Conservation (phyloP, 1,140 invertebrate species). For the Arctopsyche grandis region DNA sequence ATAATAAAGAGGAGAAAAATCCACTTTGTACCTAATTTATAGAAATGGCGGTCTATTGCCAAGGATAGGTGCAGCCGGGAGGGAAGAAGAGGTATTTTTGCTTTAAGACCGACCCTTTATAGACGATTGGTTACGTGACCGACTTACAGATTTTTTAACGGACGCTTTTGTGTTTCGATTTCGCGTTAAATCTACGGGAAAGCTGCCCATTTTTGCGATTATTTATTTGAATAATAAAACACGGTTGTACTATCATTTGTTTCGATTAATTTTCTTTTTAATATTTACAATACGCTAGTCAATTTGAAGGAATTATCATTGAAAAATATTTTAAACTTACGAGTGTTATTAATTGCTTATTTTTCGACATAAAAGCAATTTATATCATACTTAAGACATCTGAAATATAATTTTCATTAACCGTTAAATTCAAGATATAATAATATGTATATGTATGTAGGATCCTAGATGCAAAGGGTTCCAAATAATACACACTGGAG, state of each 20-base stretch:
- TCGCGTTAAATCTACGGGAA: slow-evolving; percentile 14
- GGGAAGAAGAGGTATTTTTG: slow-evolving; percentile 40
- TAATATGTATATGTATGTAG: no score
- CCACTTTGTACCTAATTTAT: slow-evolving; percentile 43
- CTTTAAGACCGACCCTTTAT: slow-evolving; percentile 37
- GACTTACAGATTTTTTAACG: slow-evolving; percentile 39
- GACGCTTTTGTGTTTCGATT: slow-evolving; percentile 32
- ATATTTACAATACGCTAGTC: no score
- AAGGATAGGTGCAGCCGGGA: background rate
- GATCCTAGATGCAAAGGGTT: no score
- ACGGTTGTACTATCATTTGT: background rate
- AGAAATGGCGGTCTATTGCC: slow-evolving; percentile 18
- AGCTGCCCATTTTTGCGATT: background rate
- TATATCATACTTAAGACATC: no score
- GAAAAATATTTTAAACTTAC: no score
- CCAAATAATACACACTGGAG: no score
- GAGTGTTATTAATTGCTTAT: no score
- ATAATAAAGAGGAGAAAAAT: slow-evolving; percentile 37
- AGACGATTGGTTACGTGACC: slow-evolving; percentile 49
- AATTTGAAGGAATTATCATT: no score
- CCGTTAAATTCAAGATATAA: no score
- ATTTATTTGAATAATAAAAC: background rate
- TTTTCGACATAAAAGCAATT: no score
- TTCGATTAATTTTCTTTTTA: background rate
- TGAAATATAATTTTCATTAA: no score